phyloP scores from a whole-genome alignment of 2,888 invertebrate genomes.

The Perizoma flavofasciatum region DNA sequence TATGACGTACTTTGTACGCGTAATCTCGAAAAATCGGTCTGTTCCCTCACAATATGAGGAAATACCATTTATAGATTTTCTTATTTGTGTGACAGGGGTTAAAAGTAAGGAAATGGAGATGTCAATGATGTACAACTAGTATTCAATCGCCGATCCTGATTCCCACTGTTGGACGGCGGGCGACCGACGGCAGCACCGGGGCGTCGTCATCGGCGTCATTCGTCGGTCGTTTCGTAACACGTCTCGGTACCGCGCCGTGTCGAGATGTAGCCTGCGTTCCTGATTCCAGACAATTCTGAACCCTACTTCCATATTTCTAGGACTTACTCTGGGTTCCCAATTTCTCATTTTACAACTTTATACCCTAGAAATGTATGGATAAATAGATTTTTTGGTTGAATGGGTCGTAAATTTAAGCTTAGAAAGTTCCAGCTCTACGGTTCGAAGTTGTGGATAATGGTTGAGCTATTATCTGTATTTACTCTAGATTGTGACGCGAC shows the following conservation, averaged over 20 bases:
- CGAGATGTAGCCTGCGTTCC: conserved; percentile 31
- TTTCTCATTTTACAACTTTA: conserved; percentile 23
- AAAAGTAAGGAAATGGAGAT: conserved; percentile 7
- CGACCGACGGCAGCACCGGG: too few relatives aligned
- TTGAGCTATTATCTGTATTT: conserved; percentile 65
- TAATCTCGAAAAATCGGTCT: conserved; percentile 59
- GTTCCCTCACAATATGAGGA: conserved; percentile 38
- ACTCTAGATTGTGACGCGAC: conserved; percentile 61
- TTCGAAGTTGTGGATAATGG: conserved; percentile 61
- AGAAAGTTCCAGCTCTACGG: conserved; percentile 63
- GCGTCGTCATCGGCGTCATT: too few relatives aligned
- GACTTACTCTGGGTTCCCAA: conserved; percentile 25
- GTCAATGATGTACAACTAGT: too few relatives aligned
- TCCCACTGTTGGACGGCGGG: too few relatives aligned
- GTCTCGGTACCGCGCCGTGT: too few relatives aligned
- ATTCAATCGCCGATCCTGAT: too few relatives aligned
- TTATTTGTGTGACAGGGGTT: conserved; percentile 7
- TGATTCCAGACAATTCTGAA: conserved; percentile 18
- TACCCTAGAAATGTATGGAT: conserved; percentile 19
- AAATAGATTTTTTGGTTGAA: conserved; percentile 24
- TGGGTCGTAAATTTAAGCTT: conserved; percentile 64
- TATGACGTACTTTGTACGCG: conserved; percentile 49
- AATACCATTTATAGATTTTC: conserved; percentile 13
- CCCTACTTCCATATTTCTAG: conserved; percentile 17
- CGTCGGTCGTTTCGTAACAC: too few relatives aligned